These are phyloP conservation scores for Epizoanthus scotinus DNA, from an alignment of 92 coral and sea anemone species.

Conservation along the genomic window DNA sequence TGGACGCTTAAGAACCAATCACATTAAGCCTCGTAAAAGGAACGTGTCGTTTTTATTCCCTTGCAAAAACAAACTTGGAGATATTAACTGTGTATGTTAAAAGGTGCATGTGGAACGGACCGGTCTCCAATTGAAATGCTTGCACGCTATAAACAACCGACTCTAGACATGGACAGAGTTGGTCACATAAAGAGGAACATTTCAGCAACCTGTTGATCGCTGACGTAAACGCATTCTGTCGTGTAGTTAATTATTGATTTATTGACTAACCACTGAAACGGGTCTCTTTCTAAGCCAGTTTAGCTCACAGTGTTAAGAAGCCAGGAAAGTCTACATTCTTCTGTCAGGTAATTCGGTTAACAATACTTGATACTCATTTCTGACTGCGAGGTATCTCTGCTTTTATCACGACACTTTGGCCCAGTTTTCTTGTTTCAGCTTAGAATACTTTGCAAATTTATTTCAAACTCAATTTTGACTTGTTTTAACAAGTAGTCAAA, in stretches of 20 bases:
- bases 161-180: neutral
- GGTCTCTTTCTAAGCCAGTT: conserved; percentile 27
- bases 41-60: conserved; percentile 9
- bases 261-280: conserved; percentile 21
- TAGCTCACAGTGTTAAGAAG: conserved; percentile 24
- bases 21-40: conserved; percentile 23
- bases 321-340: conserved; percentile 15
- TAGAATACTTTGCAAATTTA: neutral
- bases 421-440: neutral
- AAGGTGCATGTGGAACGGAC: conserved; percentile 16
- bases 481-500: neutral
- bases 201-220: conserved; percentile 29
- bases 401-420: neutral
- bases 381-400: neutral
- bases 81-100: neutral
- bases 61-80: conserved; percentile 29
- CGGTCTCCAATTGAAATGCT: conserved; percentile 1
- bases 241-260: conserved; percentile 26
- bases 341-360: conserved; percentile 23
- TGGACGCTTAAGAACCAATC: conserved; percentile 1
- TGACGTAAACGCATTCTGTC: conserved; percentile 22
- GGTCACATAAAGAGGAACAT: conserved; percentile 24
- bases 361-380: neutral
- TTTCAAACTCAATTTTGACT: neutral
- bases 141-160: neutral